phyloP scores from a whole-genome alignment of 2,888 invertebrate genomes.

The Allygus modestus region DNA sequence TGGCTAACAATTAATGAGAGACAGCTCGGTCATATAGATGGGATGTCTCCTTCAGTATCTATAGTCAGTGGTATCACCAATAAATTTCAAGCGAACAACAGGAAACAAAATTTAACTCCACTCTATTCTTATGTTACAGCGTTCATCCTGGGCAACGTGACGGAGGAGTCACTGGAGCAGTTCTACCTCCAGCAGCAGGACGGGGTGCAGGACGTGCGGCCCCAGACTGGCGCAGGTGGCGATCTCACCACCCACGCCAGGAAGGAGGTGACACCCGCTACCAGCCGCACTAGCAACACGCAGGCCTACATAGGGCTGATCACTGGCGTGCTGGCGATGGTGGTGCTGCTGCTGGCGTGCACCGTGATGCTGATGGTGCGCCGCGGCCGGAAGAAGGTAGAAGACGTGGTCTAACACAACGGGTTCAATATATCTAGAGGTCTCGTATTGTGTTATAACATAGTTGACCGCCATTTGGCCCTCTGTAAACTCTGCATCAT shows the following conservation, averaged over 20 bases:
- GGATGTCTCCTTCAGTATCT: too few relatives aligned
- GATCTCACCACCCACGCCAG: slow-evolving; percentile 73
- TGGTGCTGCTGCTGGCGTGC: slow-evolving; percentile 81
- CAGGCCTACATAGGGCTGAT: slow-evolving; percentile 81
- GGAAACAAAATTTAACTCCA: too few relatives aligned
- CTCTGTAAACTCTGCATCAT: too few relatives aligned
- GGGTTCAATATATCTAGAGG: too few relatives aligned
- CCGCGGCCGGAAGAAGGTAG: slow-evolving; percentile 78
- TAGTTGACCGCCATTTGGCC: too few relatives aligned
- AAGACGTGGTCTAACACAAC: too few relatives aligned
- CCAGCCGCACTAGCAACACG: slow-evolving; percentile 79
- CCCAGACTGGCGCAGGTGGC: slow-evolving; percentile 76
- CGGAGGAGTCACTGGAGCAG: slow-evolving; percentile 77
- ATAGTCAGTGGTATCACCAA: too few relatives aligned
- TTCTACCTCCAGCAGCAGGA: slow-evolving; percentile 81
- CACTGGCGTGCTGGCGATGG: slow-evolving; percentile 82
- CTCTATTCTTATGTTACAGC: too few relatives aligned
- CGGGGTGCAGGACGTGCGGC: slow-evolving; percentile 74
- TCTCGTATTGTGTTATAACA: too few relatives aligned
- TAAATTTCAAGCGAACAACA: too few relatives aligned
- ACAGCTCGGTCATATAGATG: too few relatives aligned
- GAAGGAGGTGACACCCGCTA: slow-evolving; percentile 74
- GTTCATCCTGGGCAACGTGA: slow-evolving; percentile 77
- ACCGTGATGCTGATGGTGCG: slow-evolving; percentile 82
- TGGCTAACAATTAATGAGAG: too few relatives aligned